These are phyloP conservation scores for Drosophila persimilis DNA, from an alignment of 1,140 invertebrate species.

Conservation along the genomic window DNA sequence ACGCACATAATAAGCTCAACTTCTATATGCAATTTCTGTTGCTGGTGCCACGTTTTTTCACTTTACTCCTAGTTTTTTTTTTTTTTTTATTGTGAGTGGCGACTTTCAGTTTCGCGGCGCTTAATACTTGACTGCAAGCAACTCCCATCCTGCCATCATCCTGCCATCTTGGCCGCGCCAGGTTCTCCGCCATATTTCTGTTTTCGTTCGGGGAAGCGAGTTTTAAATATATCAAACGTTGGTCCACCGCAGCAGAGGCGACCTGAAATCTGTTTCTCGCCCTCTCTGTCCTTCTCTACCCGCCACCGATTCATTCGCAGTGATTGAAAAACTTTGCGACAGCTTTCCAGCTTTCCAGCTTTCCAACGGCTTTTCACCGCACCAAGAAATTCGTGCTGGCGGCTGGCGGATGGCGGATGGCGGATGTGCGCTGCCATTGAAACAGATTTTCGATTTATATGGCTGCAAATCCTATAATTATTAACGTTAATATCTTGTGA, in stretches of 20 bases:
- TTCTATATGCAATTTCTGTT: slow-evolving; percentile 54
- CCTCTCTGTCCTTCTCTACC: not conserved
- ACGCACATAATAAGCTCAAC: slow-evolving; percentile 78
- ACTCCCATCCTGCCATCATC: not conserved
- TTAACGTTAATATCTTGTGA: too few relatives aligned
- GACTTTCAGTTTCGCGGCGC: slow-evolving; percentile 64
- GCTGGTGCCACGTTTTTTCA: slow-evolving; percentile 23
- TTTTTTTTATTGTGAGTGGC: not conserved
- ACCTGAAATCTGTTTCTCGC: slow-evolving; percentile 2
- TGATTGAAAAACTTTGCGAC: slow-evolving; percentile 73
- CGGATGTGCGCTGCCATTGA: too few relatives aligned
- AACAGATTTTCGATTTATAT: too few relatives aligned
- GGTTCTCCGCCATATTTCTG: slow-evolving; percentile 25
- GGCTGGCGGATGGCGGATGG: too few relatives aligned
- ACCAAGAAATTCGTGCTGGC: not conserved
- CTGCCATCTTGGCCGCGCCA: slow-evolving; percentile 21
- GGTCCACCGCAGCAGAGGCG: slow-evolving; percentile 40
- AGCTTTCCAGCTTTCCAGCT: slow-evolving; percentile 3
- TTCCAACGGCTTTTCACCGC: too few relatives aligned
- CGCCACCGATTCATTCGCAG: slow-evolving; percentile 30
- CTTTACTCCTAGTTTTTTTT: not conserved
- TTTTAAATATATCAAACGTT: slow-evolving; percentile 68
- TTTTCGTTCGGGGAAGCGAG: slow-evolving; percentile 33
- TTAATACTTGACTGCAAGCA: slow-evolving; percentile 21
- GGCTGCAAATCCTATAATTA: too few relatives aligned